Base-by-base conservation (phyloP, 2,797 vertebrate genomes). In the Synaphobranchus kaupii region DNA sequence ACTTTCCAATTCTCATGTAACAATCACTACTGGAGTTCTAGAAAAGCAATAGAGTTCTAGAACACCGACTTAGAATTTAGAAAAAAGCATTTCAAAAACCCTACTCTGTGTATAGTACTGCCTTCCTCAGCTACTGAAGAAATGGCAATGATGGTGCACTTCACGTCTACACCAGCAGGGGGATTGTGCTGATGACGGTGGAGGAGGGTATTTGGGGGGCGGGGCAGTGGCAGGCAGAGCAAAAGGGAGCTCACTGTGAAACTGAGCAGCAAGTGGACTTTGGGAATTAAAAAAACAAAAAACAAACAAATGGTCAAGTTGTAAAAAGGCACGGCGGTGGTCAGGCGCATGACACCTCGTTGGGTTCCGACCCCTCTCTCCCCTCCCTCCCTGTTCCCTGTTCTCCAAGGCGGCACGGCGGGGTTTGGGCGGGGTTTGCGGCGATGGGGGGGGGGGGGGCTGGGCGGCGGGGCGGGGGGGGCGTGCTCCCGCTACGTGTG, bases 401-500 rank as follows among this genome's bases (percentile, higher is more conserved):
- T 86, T 86, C 89, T 48, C 83, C 52, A 31, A 1, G 47, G 22
- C 20, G 87, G 48, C 10, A 12, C 56, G n/a, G n/a, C n/a, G n/a
- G n/a, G n/a, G n/a, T n/a, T n/a, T n/a, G n/a, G n/a, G n/a, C n/a
- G n/a, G n/a, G n/a, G n/a, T n/a, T n/a, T n/a, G n/a, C n/a, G n/a
- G n/a, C n/a, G n/a, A n/a, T n/a, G n/a, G 56, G 15, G 17, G 22
- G 1, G 58, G 6, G 63, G 6, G 7, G 63, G 0, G 84, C 25
- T n/a, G n/a, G n/a, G n/a, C n/a, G n/a, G 56, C 56, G 56, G 15
- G 17, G 22, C 17, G 58, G 6, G 63, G 6, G 7, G 63, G 0
- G 84, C 25, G 68, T 88, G 39, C 9, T 3, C 66, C 50, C 7
- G 92, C 96, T 98, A 99, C 7, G 96, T 98, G 89, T 99, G 97